These are phyloP conservation scores for Verasper variegatus DNA, from an alignment of 2,113 vertebrate species.

Conservation along the genomic window DNA sequence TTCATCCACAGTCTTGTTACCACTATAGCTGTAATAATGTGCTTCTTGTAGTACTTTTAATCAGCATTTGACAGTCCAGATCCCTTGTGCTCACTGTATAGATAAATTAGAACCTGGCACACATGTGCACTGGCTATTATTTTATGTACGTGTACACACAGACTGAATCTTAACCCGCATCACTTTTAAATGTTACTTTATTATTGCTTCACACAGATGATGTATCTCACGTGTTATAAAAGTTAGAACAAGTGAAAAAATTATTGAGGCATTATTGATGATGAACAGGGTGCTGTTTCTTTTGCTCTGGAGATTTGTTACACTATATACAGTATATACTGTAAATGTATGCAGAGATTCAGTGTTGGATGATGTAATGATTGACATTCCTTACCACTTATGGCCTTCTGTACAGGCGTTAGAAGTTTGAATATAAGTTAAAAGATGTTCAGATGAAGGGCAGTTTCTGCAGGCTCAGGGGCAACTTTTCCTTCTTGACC, in stretches of 20 bases:
- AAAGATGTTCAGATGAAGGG: slow-evolving; percentile 6
- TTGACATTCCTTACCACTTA: slow-evolving; percentile 10
- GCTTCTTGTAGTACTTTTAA: slow-evolving; percentile 22
- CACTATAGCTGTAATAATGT: background rate
- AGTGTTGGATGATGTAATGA: slow-evolving; percentile 24
- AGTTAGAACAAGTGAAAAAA: slow-evolving; percentile 1
- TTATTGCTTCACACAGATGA: background rate
- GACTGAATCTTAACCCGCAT: slow-evolving; percentile 35
- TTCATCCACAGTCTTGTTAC: background rate
- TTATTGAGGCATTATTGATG: slow-evolving; percentile 14
- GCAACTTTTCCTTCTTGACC: slow-evolving; percentile 12
- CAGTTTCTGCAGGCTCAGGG: slow-evolving; percentile 39
- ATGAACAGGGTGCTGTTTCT: slow-evolving; percentile 12
- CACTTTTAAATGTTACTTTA: background rate
- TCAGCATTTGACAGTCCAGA: slow-evolving; percentile 22
- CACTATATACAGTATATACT: slow-evolving; percentile 15
- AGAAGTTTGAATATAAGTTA: background rate
- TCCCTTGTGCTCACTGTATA: slow-evolving; percentile 4
- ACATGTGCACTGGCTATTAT: background rate
- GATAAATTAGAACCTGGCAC: background rate
- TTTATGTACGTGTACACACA: background rate
- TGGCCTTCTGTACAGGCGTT: slow-evolving; percentile 36
- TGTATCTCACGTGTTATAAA: background rate
- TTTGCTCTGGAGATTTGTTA: slow-evolving; percentile 59
- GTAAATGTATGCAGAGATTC: slow-evolving; percentile 19